Conservation (phyloP, 2,797 vertebrate genomes). For the Falco peregrinus region DNA sequence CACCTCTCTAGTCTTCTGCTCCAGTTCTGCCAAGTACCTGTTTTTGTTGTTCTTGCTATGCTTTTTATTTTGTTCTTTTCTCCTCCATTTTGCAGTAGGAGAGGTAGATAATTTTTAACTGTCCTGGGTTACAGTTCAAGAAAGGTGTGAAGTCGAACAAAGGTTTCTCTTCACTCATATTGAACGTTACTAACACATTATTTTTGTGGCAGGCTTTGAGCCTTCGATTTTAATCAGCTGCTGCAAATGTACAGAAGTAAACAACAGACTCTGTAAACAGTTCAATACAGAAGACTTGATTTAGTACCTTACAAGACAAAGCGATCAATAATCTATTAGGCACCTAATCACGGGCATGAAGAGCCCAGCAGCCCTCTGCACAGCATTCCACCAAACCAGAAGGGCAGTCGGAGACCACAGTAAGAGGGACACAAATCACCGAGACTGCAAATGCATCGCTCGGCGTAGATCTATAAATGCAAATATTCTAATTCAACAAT, state of each 20-base stretch:
- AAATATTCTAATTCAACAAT: constrained; percentile 34
- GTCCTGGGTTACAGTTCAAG: background rate
- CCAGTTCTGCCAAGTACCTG: background rate
- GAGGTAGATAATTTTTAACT: background rate
- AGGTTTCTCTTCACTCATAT: background rate
- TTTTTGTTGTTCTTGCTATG: background rate
- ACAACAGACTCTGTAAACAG: constrained; percentile 21
- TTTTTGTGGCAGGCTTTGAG: background rate
- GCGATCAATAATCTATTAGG: constrained; percentile 57
- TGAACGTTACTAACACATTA: background rate
- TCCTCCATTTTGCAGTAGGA: rapidly evolving
- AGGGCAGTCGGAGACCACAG: background rate
- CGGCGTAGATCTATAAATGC: background rate
- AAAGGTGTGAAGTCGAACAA: background rate
- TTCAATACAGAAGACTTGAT: constrained; percentile 38
- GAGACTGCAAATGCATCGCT: background rate
- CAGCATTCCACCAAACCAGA: background rate
- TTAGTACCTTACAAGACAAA: constrained; percentile 26
- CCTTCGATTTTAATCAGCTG: constrained; percentile 16
- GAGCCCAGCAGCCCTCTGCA: background rate
- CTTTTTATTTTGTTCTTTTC: background rate
- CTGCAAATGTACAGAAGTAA: constrained; percentile 13
- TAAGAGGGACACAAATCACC: background rate
- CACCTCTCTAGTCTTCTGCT: background rate
- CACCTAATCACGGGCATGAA: constrained; percentile 10